Base-by-base conservation (phyloP, 2,888 invertebrate genomes). In the Drosophila quasianomalipes region DNA sequence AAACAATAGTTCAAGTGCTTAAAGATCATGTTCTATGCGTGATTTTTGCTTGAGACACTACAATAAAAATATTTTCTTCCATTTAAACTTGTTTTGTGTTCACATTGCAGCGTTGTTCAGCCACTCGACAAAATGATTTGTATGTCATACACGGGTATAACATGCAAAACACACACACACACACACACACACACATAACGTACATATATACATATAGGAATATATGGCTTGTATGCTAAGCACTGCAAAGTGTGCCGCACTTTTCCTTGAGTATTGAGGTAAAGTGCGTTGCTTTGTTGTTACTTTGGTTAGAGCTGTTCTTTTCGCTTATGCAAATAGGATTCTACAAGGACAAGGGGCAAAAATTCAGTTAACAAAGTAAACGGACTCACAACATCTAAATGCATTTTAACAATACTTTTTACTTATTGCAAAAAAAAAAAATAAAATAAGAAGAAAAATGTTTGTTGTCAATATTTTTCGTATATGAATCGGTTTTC, bases 111-210 rank as follows among this genome's bases (percentile, higher is more conserved):
- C 41, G 66, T 53, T 75, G 64, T 67, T 68, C 64, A 66, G 54
- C 61, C 72, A 83, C 85, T 87, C 81, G 83, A 70, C 83, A 77
- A 83, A 82, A 81, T 87, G 85, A 86, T 85, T 86, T 87, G 82
- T 87, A 77, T 85, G 87, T 87, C 85, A 83, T 79, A 69, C 81
- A 69, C 54, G 58, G 33, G 63, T 51, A 62, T 55, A 78, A 65
- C 71, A 68, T 68, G 65, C 22, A 57, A 52, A 2, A 30, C 10
- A 37, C 26, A 26, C 49, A 54, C 0, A 35, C 19, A 55, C n/a
- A 52, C 41, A n/a, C 2, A 39, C 7, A 12, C 3, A 16, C 2
- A 30, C 1, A 5, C 16, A 1, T 31, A 16, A 16, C 2, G 7
- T 1, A 4, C 16, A 1, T 31, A 16, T n/a, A 22, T 33, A 16